Evolutionary conservation across 1,140 invertebrate species (phyloP), one percentile per base, ranked within the genome.

Genomic region (Sitobion miscanthi): DNA sequence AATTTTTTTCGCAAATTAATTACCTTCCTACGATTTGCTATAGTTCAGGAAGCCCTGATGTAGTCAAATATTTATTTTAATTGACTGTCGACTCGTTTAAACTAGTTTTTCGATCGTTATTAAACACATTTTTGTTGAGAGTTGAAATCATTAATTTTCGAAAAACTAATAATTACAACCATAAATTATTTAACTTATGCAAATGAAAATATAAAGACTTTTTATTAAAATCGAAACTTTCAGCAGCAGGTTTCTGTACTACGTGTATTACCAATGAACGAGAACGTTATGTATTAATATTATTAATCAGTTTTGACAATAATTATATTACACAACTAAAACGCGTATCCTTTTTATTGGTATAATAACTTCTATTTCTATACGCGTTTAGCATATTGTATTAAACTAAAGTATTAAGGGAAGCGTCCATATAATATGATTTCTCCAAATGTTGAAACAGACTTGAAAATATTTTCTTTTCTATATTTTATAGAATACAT

Each of bases 401-500:
- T 30, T 30, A 87, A 87, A 87, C 45, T n/a, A 49, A 87, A 87
- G 47, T 21, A 49, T 49, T 49, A 25, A 83, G 21, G 7, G 6
- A 42, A 85, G 23, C 7, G 23, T 87, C 17, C 52, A 21, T 54
- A 52, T 52, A 52, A 17, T 86, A 87, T 17, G 52, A 89, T 89
- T 89, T 89, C 88, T 89, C 88, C 23, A 89, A 89, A 89, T 57
- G 88, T 38, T 57, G 6, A 38, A 57, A 42, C 9, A 38, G 49
- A 57, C 49, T 89, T 89, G 14, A 38, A 89, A 23, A 57, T 47
- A 85, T 85, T 88, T 89, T 89, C 21, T 89, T 89, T 54, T 89
- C 88, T 89, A 89, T 89, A 57, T 54, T 89, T 89, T 89, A 54
- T 54, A 35, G 9, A 57, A 57, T 54, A 57, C 49, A 89, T 89